Evolutionary conservation across 2,888 invertebrate species (phyloP), one percentile per base, ranked within the genome.

Genomic region (Eupelmus urozonus): DNA sequence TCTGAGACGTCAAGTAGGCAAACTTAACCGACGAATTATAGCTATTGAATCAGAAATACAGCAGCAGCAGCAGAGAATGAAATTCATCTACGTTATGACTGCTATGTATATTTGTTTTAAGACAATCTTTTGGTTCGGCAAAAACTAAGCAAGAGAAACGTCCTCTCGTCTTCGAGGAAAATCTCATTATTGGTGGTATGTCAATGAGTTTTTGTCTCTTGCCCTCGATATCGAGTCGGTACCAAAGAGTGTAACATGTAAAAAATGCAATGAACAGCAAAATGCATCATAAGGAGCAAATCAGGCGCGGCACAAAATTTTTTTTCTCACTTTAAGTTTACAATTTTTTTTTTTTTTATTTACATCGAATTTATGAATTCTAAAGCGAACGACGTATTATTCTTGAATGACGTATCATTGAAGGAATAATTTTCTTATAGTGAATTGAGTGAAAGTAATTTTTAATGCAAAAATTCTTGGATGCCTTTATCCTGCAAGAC

Each of bases 81-180:
- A 97, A 87, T 93, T 97, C 84, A 91, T 96, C 62, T 96, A 96
- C 87, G 95, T 96, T 78, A 90, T 96, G 84, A 95, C 97, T 34
- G 92, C 97, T 84, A 95, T 96, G 40, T 97, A 97, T 90, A 93
- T 97, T 89, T 91, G 97, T 83, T 92, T 97, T 83, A 97, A 97
- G 92, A 93, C 96, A 69, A 93, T 97, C 83, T 92, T 95, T 84
- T 97, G 96, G 96, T 91, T 97, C 84, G 94, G 93, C 87, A 92
- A 92, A 84, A 92, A 92, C 82, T 92, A 90, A 29, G 16, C 9
- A 59, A 11, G 34, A 40, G 23, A 29, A 18, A n/a, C 18, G 29
- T 70, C 45, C 16, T n/a, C n/a, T n/a, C n/a, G n/a, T 5, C 1
- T 76, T 45, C 5, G 2, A 45, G 51, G 55, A 45, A 51, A 63